Evolutionary conservation across 1,140 invertebrate genomes (phyloP), one percentile per base, ranked within the genome.

Genomic region (Planococcus citri): DNA sequence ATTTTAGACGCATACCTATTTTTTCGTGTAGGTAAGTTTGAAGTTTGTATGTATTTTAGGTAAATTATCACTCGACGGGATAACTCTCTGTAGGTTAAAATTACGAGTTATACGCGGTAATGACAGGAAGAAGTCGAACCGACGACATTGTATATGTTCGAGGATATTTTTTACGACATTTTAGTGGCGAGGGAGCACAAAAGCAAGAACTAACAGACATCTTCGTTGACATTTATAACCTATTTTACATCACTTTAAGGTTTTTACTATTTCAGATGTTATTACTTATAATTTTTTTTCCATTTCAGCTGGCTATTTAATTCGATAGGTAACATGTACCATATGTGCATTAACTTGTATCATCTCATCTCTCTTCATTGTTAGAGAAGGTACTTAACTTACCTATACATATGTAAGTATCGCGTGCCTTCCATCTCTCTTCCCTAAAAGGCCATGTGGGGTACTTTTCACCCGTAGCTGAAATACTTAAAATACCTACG

Each of bases 141-240:
- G 22, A 64, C 60, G 60, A 64, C 60, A 64, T 25, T 27, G 60
- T 64, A 22, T 64, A 24, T 27, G 22, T 17, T 14, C n/a, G 21
- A 22, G 10, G 3, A 25, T 10, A 64, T 64, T 64, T 64, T 64
- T 64, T 64, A 64, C 60, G 60, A 64, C 60, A 25, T 64, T 64
- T 64, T 25, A 25, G 10, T 64, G 60, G 22, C 60, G n/a, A n/a
- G n/a, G n/a, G n/a, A n/a, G 10, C 41, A 51, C 41, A 22, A 25
- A 17, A 21, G 60, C n/a, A 64, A 64, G 22, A 64, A 64, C 22
- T 10, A 64, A 64, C 60, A 64, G 60, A 64, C 60, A 25, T 64
- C 60, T 10, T 10, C n/a, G n/a, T 64, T 64, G 60, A 64, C 60
- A 64, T 64, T 64, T 64, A 64, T 64, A 64, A 64, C 60, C 60